A percentile compares a stretch with the other conserved stretches of the same genome.
These are phyloP conservation scores for Agrochola lota DNA, from an alignment of 2,888 invertebrate species.

Conservation along the genomic window DNA sequence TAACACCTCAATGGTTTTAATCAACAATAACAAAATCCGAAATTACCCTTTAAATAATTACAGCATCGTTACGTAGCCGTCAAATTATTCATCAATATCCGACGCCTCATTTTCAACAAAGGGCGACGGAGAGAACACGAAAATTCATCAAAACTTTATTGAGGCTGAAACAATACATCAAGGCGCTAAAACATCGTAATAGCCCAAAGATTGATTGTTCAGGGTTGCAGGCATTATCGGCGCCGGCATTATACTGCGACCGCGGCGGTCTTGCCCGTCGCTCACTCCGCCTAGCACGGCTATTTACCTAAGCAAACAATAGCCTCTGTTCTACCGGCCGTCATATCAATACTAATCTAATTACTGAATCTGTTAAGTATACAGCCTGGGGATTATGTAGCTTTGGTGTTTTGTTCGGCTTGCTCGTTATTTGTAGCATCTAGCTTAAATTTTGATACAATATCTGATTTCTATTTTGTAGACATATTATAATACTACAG, in stretches of 20 bases:
- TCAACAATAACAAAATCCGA: constrained; percentile 68
- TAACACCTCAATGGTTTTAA: constrained; percentile 52
- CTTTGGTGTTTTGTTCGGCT: constrained; percentile 36
- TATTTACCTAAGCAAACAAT: constrained; percentile 80
- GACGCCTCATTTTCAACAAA: constrained; percentile 86
- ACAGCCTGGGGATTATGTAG: constrained; percentile 43
- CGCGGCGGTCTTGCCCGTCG: constrained; percentile 63
- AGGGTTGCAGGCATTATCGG: constrained; percentile 83
- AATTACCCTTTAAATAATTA: constrained; percentile 81
- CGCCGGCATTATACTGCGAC: constrained; percentile 77
- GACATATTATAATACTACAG: not conserved
- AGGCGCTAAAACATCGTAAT: constrained; percentile 90
- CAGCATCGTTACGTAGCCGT: constrained; percentile 80
- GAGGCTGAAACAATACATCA: constrained; percentile 90
- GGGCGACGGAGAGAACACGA: constrained; percentile 83
- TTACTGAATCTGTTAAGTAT: constrained; percentile 72
- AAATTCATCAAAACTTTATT: constrained; percentile 90
- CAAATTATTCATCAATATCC: constrained; percentile 89
- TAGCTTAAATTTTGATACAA: constrained; percentile 2
- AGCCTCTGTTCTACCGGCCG: constrained; percentile 67
- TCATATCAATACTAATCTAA: constrained; percentile 79
- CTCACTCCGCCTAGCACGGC: constrained; percentile 56
- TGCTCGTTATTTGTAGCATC: constrained; percentile 26
- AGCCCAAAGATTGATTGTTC: constrained; percentile 89
- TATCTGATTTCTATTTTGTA: not conserved